These are phyloP conservation scores for Monomorium pharaonis DNA, from an alignment of 1,140 invertebrate genomes.

Conservation along the genomic window DNA sequence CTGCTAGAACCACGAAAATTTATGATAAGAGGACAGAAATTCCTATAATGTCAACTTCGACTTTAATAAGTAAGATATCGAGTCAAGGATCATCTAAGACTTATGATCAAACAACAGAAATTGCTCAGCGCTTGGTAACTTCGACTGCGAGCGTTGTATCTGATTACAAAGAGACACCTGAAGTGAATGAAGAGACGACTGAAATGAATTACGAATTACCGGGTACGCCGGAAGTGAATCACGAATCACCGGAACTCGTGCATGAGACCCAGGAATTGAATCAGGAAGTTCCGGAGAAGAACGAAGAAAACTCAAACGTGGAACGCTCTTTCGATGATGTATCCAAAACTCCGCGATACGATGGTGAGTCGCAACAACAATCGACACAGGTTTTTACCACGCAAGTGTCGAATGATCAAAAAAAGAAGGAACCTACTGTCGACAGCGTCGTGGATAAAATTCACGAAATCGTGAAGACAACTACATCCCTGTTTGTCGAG, in stretches of 20 bases:
- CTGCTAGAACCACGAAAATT: conserved; percentile 60
- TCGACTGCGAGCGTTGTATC: neutral
- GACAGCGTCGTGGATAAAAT: conserved; percentile 78
- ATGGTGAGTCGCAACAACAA: neutral
- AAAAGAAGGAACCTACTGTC: conserved; percentile 69
- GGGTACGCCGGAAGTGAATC: conserved; percentile 76
- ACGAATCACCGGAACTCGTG: conserved; percentile 70
- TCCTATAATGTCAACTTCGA: neutral
- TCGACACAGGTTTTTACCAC: neutral
- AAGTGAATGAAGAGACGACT: conserved; percentile 78
- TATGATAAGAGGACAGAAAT: conserved; percentile 30
- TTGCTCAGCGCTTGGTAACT: neutral
- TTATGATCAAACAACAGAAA: neutral
- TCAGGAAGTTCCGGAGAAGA: conserved; percentile 41
- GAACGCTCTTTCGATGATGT: neutral
- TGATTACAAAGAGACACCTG: conserved; percentile 69
- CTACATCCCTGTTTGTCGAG: conserved; percentile 61
- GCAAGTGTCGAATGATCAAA: neutral
- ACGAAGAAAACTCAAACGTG: conserved; percentile 7
- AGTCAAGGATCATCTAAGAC: conserved; percentile 1
- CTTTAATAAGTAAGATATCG: neutral
- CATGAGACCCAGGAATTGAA: conserved; percentile 61
- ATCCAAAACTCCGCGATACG: neutral
- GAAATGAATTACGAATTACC: conserved; percentile 79
- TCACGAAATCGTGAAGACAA: conserved; percentile 74